These are phyloP conservation scores for Holothuria scabra DNA, from an alignment of 53 echinoderm and acorn worm species.

Conservation along the genomic window DNA sequence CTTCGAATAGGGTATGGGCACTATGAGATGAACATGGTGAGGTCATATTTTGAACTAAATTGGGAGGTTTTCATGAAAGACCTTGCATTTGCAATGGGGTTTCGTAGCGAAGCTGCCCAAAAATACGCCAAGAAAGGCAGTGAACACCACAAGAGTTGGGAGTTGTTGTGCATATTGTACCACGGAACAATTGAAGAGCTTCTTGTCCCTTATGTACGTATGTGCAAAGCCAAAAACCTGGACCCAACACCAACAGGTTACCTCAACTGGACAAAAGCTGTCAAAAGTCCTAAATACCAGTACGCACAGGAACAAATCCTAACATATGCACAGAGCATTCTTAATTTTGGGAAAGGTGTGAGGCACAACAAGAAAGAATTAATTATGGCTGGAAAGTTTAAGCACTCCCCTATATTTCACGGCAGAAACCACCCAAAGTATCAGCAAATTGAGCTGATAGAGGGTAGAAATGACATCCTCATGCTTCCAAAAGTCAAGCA, in stretches of 20 bases:
- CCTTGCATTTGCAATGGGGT: constrained; percentile 47
- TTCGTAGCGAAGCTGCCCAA: constrained; percentile 45
- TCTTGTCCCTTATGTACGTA: constrained; percentile 40
- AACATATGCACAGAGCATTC: constrained; percentile 39
- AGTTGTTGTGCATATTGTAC: constrained; percentile 52
- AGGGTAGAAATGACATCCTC: background rate
- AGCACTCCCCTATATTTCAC: constrained; percentile 36
- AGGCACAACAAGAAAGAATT: constrained; percentile 32
- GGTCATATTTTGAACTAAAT: constrained; percentile 63
- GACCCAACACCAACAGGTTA: constrained; percentile 44
- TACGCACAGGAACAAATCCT: constrained; percentile 48
- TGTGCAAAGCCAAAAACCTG: background rate
- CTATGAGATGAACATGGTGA: no score
- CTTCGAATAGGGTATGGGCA: no score
- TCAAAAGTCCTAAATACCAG: constrained; percentile 45
- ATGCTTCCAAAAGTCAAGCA: background rate
- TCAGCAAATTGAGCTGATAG: constrained; percentile 39
- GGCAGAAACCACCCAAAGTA: constrained; percentile 49
- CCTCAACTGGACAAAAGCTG: constrained; percentile 32
- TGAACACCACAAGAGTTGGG: constrained; percentile 59
- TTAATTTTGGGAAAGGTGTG: constrained; percentile 53
- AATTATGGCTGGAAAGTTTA: constrained; percentile 29
- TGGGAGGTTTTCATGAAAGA: constrained; percentile 68
- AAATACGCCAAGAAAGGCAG: constrained; percentile 44
- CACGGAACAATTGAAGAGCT: constrained; percentile 34